These are phyloP conservation scores for Lasioglossum malachurum DNA, from an alignment of 2,888 invertebrate genomes.

Conservation along the genomic window DNA sequence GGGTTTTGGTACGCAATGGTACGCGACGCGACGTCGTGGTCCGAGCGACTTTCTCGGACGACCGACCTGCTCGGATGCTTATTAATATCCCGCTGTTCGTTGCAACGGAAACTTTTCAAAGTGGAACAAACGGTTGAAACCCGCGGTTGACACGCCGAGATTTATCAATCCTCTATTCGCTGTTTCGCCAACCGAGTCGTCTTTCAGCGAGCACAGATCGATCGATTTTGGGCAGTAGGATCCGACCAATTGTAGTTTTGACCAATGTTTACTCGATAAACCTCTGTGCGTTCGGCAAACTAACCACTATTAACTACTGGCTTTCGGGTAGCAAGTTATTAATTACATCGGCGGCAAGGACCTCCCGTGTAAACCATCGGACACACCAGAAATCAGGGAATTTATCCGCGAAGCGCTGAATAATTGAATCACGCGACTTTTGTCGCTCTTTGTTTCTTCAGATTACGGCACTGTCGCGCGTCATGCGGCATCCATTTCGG, in stretches of 20 bases:
- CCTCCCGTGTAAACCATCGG: slow-evolving; percentile 37
- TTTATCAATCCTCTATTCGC: neutral
- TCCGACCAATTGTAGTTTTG: slow-evolving; percentile 62
- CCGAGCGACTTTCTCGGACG: neutral
- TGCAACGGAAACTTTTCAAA: neutral
- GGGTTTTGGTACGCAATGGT: too few species aligned
- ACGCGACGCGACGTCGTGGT: too few species aligned
- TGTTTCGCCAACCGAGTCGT: slow-evolving; percentile 11
- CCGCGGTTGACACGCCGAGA: neutral
- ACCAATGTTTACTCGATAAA: slow-evolving; percentile 71
- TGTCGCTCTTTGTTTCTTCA: slow-evolving; percentile 27
- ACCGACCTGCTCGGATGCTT: neutral
- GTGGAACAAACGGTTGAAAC: slow-evolving; percentile 17
- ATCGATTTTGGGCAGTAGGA: slow-evolving; percentile 60
- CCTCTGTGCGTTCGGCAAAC: slow-evolving; percentile 55
- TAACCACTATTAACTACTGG: slow-evolving; percentile 59
- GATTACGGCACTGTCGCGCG: neutral
- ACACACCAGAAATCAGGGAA: slow-evolving; percentile 45
- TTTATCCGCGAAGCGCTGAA: slow-evolving; percentile 40
- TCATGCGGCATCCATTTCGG: neutral
- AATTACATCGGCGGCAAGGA: slow-evolving; percentile 55
- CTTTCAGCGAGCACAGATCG: slow-evolving; percentile 7
- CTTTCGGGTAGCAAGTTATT: slow-evolving; percentile 65
- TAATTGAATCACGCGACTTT: slow-evolving; percentile 51
- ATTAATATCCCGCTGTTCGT: slow-evolving; percentile 24